These are phyloP conservation scores for Drosophila cyrtoloma DNA, from an alignment of 2,888 invertebrate species.

Conservation along the genomic window DNA sequence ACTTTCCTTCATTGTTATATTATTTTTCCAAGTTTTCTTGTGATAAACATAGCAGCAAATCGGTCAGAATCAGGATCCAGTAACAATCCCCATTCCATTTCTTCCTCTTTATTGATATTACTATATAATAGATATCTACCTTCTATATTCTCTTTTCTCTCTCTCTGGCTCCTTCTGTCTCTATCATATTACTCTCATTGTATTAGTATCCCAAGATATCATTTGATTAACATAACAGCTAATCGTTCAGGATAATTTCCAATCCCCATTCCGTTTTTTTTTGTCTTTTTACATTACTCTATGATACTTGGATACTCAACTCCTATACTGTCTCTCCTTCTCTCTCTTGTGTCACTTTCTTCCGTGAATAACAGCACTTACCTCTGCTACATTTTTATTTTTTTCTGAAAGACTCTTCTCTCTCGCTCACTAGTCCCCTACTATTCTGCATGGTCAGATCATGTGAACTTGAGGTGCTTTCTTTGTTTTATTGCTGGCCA, in stretches of 20 bases:
- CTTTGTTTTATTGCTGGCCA: not conserved
- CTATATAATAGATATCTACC: too few species aligned
- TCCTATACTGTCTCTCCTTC: too few species aligned
- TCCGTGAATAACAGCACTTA: not conserved
- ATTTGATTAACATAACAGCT: rapidly evolving
- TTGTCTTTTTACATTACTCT: not conserved
- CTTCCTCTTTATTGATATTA: too few species aligned
- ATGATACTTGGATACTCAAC: not conserved
- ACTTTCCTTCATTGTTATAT: not conserved
- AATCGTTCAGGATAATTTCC: not conserved
- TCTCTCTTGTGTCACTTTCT: not conserved
- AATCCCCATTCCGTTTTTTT: not conserved
- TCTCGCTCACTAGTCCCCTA: not conserved
- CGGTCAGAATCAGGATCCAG: not conserved
- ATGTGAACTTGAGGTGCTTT: not conserved
- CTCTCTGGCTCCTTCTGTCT: not conserved
- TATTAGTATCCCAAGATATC: not conserved
- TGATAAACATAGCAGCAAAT: not conserved
- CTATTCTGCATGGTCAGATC: not conserved
- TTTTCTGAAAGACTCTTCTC: not conserved
- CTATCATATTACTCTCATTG: not conserved
- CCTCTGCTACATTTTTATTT: too few species aligned
- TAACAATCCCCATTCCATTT: not conserved
- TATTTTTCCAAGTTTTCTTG: not conserved
- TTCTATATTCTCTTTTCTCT: too few species aligned